Base-by-base conservation (phyloP, 2,113 vertebrate species). In the Mugil cephalus region DNA sequence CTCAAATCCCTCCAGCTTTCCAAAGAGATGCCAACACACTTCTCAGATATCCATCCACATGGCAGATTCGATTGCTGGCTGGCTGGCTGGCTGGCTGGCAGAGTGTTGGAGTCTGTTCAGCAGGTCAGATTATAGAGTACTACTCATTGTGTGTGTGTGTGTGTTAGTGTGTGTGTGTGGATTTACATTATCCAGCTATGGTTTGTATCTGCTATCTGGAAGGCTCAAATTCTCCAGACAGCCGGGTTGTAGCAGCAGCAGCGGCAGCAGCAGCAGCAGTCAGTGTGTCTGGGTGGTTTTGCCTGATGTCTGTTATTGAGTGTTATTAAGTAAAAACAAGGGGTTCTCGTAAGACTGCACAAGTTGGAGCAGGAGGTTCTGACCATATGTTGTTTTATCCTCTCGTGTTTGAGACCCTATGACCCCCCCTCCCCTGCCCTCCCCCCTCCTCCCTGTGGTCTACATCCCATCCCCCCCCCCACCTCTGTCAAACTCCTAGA, bases 41-140 rank as follows among this genome's bases (percentile, higher is more conserved):
- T 90, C 91, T 91, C 91, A 89, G 78, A 89, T 92, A 87, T 89
- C 87, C 79, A 39, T 84, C 91, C 89, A 86, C 88, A 83, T 79
- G 87, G 87, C 85, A 78, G 82, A 80, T 86, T 80, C 59, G 73
- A 86, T 86, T 72, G 59, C 80, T 82, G 81, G 76, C 77, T 71
- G 80, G 65, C 65, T 52, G 79, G 75, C 86, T 88, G 85, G 80
- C 83, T 71, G 42, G 79, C 78, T 82, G 79, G 71, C 71, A 73
- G 62, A 69, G 87, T 30, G 65, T 58, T 84, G 85, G 85, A 92
- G 62, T 73, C 82, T 18, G 77, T 80, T 83, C 82, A 87, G 86
- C 80, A 71, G 81, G 80, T 89, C 77, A 69, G 46, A 87, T 82
- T 86, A 84, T 66, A 80, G 71, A 77, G 63, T 10, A 15, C 24